Evolutionary conservation across 2,888 invertebrate species (phyloP).

Genomic region (Cloeon dipterum): DNA sequence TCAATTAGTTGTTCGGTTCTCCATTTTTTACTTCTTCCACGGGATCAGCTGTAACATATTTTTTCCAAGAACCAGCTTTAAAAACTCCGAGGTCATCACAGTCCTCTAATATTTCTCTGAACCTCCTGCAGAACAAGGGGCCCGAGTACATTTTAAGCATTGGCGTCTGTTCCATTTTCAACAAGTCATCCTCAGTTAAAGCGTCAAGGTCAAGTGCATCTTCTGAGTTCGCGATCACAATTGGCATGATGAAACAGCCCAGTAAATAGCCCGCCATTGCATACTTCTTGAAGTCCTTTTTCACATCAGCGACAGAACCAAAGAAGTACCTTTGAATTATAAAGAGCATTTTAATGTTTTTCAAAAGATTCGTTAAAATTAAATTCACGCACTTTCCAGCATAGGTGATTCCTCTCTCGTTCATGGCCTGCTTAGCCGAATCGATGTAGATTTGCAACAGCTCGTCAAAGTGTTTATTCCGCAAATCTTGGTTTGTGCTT

Average conservation of each 20-base stretch:
- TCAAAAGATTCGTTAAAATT: too few relatives aligned
- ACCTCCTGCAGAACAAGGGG: background rate
- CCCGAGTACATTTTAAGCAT: constrained; percentile 1
- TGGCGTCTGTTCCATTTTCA: background rate
- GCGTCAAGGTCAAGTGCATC: background rate
- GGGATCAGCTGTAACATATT: too few relatives aligned
- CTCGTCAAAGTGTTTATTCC: background rate
- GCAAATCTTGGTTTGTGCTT: constrained; percentile 1
- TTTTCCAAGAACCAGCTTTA: background rate
- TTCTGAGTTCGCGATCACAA: background rate
- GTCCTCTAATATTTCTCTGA: background rate
- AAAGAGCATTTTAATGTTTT: too few relatives aligned
- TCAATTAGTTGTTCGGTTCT: too few relatives aligned
- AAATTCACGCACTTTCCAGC: too few relatives aligned
- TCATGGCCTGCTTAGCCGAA: background rate
- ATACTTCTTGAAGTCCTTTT: background rate
- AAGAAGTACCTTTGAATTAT: too few relatives aligned
- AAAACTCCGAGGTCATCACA: background rate
- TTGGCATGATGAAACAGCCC: background rate
- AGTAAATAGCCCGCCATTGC: background rate
- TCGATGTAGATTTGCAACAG: background rate
- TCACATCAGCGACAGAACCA: background rate
- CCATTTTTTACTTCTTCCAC: too few relatives aligned
- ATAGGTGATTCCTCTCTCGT: background rate
- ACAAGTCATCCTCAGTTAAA: background rate